Conservation (phyloP, 2,888 invertebrate genomes). For the Limnephilus auricula region DNA sequence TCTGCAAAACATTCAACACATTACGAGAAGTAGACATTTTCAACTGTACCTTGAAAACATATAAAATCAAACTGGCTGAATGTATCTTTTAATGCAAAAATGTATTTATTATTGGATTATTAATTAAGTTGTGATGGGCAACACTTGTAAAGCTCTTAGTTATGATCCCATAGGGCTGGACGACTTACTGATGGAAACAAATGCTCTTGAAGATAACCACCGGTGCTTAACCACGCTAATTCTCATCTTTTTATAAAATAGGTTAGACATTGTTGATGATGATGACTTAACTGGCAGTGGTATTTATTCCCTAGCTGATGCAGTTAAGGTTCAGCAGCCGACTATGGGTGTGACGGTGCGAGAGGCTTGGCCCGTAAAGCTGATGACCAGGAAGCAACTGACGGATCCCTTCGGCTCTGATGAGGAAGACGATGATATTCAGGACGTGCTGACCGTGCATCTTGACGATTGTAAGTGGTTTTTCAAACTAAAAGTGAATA, state of each 20-base stretch:
- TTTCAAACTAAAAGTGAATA: background rate
- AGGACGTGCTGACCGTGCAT: conserved; percentile 56
- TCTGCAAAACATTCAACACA: too few relatives aligned
- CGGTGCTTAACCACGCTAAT: background rate
- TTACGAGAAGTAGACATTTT: too few relatives aligned
- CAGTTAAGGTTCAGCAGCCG: conserved; percentile 33
- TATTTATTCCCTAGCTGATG: conserved; percentile 22
- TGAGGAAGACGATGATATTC: conserved; percentile 84
- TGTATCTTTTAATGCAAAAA: too few relatives aligned
- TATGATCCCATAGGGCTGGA: too few relatives aligned
- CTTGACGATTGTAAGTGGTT: conserved; percentile 55
- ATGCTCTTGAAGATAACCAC: too few relatives aligned
- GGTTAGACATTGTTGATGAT: background rate
- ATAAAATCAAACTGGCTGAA: too few relatives aligned
- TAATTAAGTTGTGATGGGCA: too few relatives aligned
- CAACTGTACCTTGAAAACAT: too few relatives aligned
- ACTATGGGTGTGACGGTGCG: conserved; percentile 67
- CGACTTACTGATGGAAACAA: too few relatives aligned
- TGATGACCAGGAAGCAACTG: conserved; percentile 92
- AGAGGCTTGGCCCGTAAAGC: conserved; percentile 74
- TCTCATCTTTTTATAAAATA: background rate
- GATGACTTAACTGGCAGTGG: background rate
- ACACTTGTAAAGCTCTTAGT: too few relatives aligned
- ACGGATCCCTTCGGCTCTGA: conserved; percentile 95
- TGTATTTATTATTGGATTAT: too few relatives aligned